Percentiles rank a stretch among this genome's conserved stretches.
Conservation (phyloP, 2,888 invertebrate species). For the Monochamus alternatus region DNA sequence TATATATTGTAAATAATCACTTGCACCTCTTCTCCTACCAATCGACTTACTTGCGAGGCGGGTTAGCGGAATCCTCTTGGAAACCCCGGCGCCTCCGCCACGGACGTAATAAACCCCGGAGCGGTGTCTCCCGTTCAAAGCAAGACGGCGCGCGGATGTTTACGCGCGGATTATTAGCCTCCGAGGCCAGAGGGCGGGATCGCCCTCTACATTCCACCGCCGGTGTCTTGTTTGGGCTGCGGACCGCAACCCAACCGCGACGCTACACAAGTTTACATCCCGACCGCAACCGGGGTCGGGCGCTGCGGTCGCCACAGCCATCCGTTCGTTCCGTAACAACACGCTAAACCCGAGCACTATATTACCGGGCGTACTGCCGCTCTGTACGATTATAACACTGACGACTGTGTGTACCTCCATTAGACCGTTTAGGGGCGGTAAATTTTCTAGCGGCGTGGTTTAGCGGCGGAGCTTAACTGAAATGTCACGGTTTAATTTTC, state of each 20-base stretch:
- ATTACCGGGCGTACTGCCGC: constrained; percentile 4
- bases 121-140: constrained; percentile 20
- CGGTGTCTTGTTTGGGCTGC: constrained; percentile 62
- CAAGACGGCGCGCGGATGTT: constrained; percentile 57
- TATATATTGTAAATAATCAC: too few species aligned
- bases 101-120: background rate
- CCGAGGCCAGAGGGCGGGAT: constrained; percentile 61
- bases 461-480: background rate
- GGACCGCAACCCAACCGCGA: constrained; percentile 65
- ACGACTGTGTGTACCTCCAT: constrained; percentile 10
- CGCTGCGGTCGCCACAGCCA: constrained; percentile 55
- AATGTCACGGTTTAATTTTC: constrained; percentile 2
- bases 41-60: too few species aligned
- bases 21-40: too few species aligned
- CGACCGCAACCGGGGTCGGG: constrained; percentile 65
- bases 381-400: constrained; percentile 8
- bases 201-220: constrained; percentile 50
- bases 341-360: constrained; percentile 20
- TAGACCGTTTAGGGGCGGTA: constrained; percentile 19
- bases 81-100: background rate
- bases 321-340: constrained; percentile 29
- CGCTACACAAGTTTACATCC: constrained; percentile 69
- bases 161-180: constrained; percentile 65
- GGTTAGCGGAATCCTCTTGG: background rate
- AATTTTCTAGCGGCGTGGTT: constrained; percentile 18